phyloP scores from a whole-genome alignment of 2,888 invertebrate species.

The Ophonus ardosiacus region DNA sequence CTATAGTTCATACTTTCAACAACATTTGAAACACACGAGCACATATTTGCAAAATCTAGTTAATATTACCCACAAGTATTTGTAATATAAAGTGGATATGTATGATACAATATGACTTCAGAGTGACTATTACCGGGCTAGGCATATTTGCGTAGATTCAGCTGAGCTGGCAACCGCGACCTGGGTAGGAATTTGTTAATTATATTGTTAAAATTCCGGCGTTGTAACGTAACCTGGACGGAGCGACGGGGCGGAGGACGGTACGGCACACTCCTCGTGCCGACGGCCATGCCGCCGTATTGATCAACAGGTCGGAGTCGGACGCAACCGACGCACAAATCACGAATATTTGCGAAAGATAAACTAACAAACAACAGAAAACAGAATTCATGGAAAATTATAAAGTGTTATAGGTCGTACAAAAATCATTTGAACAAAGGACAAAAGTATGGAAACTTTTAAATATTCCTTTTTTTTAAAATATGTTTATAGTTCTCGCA shows the following conservation, averaged over 20 bases:
- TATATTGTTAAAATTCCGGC: constrained; percentile 57
- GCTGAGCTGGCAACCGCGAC: not conserved
- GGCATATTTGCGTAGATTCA: no score
- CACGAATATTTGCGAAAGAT: no score
- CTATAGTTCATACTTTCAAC: no score
- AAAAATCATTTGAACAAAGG: no score
- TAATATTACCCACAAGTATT: no score
- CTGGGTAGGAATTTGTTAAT: constrained; percentile 52
- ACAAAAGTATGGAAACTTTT: no score
- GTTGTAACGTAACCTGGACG: constrained; percentile 14
- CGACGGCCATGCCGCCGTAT: constrained; percentile 14
- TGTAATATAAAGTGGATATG: not conserved
- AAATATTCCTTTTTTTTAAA: no score
- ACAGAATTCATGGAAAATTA: no score
- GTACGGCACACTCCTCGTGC: not conserved
- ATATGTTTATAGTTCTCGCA: no score
- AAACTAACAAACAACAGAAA: not conserved
- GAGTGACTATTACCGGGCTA: not conserved
- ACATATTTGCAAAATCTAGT: no score
- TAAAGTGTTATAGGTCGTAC: no score
- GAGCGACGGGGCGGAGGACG: not conserved
- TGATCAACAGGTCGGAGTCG: constrained; percentile 23
- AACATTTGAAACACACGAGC: no score
- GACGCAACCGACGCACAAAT: not conserved
- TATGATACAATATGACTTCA: not conserved